Evolutionary conservation across 2,888 invertebrate genomes (phyloP).

Genomic region (Ctena decussata): DNA sequence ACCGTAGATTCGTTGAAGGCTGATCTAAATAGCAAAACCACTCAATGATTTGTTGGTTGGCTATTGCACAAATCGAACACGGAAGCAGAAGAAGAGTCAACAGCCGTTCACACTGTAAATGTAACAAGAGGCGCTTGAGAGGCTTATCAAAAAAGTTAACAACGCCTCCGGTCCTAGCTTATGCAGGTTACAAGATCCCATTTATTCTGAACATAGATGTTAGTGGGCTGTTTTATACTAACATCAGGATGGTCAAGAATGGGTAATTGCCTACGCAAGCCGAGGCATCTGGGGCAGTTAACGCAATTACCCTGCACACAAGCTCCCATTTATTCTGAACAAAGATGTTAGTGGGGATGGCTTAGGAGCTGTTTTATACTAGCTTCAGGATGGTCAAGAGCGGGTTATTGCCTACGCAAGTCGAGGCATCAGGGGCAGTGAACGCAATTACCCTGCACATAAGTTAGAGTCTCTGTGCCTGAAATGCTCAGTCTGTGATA

Average conservation of each 20-base stretch:
- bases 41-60: neutral
- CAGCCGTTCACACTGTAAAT: too few species aligned
- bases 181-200: constrained; percentile 53
- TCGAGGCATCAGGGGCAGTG: neutral
- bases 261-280: constrained; percentile 49
- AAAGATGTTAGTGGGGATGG: neutral
- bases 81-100: neutral
- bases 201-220: constrained; percentile 48
- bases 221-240: constrained; percentile 42
- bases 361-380: neutral
- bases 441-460: neutral
- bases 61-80: neutral
- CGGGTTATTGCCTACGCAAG: neutral
- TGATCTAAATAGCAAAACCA: constrained; percentile 8
- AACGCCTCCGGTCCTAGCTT: constrained; percentile 40
- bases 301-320: constrained; percentile 43
- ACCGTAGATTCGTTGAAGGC: constrained; percentile 42
- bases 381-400: neutral
- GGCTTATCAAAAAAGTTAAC: constrained; percentile 25
- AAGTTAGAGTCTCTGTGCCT: neutral
- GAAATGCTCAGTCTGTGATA: neutral
- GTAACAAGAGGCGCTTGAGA: neutral
- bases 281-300: constrained; percentile 29
- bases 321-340: neutral
- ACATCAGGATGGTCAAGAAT: constrained; percentile 26